Evolutionary conservation across 2,113 vertebrate genomes (phyloP), one percentile per base, ranked within the genome.

Genomic region (Phoenicopterus ruber): DNA sequence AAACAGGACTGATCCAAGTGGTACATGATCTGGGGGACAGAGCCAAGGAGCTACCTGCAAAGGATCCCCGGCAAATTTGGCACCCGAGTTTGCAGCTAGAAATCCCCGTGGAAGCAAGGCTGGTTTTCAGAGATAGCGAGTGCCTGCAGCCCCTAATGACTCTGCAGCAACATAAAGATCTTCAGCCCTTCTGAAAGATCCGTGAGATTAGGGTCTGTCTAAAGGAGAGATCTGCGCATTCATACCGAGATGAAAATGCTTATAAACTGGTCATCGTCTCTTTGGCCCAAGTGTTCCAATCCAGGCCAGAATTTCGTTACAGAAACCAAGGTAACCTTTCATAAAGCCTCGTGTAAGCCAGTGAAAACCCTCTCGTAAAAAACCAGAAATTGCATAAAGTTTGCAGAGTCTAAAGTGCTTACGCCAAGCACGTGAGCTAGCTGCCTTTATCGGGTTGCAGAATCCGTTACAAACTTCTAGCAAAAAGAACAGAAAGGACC

Each of bases 381-480:
- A 4, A 42, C 3, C 40, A 44, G 32, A 69, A 44, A 47, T 52
- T 2, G 9, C 74, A 79, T 15, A 21, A 59, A 54, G 13, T 40
- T 59, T 42, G 58, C 31, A 7, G 82, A 52, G 42, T 28, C 10
- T 4, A 3, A 40, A 55, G 61, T 0, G 3, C 61, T 82, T 11
- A 15, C 26, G 0, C 32, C 3, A 36, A 71, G 46, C 36, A 0
- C 2, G 10, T 0, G 13, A 82, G 66, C 65, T 9, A 9, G 36
- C 59, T 9, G 5, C 28, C 63, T 78, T 52, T 8, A 32, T 16
- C 57, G 5, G 61, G 69, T 6, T 16, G 42, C 47, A 46, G 44
- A 57, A 55, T 22, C 66, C 11, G 42, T 36, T 8, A 4, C 66
- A 42, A 82, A 84, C 58, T n/a, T 58, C 19, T 0, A 42, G 82